A percentile compares a stretch with the other conserved stretches of the same genome.
These are phyloP conservation scores for Hedychridium roseum DNA, from an alignment of 2,888 invertebrate genomes.

Conservation along the genomic window DNA sequence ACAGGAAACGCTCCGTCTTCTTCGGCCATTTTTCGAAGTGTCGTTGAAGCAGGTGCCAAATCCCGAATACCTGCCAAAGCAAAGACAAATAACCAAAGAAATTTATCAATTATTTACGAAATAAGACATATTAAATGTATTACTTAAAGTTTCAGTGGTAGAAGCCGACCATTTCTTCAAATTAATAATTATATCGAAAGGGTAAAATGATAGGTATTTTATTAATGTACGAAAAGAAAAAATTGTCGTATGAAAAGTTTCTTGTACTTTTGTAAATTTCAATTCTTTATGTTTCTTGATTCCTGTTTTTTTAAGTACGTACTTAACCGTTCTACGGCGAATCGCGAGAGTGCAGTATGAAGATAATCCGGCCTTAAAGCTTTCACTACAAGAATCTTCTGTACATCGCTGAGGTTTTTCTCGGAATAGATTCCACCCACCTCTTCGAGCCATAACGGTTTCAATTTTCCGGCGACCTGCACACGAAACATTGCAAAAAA, in stretches of 20 bases:
- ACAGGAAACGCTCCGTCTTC: constrained; percentile 76
- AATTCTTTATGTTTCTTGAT: no score
- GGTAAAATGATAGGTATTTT: no score
- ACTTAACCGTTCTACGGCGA: constrained; percentile 75
- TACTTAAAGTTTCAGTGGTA: no score
- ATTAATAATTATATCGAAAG: no score
- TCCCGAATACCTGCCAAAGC: constrained; percentile 59
- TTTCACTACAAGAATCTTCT: constrained; percentile 81
- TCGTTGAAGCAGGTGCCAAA: constrained; percentile 69
- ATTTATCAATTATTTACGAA: no score
- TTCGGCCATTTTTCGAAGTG: constrained; percentile 67
- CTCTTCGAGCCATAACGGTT: constrained; percentile 50
- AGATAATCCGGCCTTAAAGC: constrained; percentile 85
- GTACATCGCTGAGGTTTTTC: constrained; percentile 75
- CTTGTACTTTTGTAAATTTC: no score
- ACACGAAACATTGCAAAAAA: no score
- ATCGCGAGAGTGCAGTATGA: constrained; percentile 77
- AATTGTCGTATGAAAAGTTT: no score
- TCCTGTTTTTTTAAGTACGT: constrained; percentile 13
- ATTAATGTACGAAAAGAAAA: no score
- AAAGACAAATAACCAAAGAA: no score
- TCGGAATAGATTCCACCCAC: constrained; percentile 51
- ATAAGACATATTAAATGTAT: no score
- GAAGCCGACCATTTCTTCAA: no score
- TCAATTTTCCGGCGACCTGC: constrained; percentile 70